A percentile compares a stretch with the other conserved stretches of the same genome.
Conservation (phyloP, 2,797 vertebrate species). For the Anguilla marmorata region DNA sequence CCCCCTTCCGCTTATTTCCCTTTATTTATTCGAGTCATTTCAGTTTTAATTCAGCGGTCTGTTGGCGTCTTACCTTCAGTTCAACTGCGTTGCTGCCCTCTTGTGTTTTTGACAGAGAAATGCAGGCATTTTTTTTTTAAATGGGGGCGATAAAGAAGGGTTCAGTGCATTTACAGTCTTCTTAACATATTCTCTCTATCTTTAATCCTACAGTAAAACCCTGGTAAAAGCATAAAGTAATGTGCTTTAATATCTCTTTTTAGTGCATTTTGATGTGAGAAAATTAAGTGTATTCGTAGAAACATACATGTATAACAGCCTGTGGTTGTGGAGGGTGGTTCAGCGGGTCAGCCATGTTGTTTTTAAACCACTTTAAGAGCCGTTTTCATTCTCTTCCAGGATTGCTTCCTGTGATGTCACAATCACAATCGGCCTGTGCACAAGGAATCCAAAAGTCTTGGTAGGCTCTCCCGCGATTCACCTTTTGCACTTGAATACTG, state of each 20-base stretch:
- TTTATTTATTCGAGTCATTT: background rate
- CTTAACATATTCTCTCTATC: too few relatives aligned
- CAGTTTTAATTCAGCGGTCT: background rate
- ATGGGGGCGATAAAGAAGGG: too few relatives aligned
- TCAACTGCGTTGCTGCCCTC: background rate
- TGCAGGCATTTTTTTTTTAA: background rate
- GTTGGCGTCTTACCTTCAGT: background rate
- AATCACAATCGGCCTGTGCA: background rate
- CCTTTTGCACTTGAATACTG: background rate
- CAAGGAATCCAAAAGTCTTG: background rate
- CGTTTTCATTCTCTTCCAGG: background rate
- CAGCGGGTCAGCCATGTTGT: background rate
- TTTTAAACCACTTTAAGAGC: background rate
- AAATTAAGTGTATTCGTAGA: too few relatives aligned
- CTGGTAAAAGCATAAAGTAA: too few relatives aligned
- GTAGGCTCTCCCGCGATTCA: background rate
- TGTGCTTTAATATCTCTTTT: too few relatives aligned
- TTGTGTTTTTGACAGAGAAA: background rate
- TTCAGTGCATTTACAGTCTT: too few relatives aligned
- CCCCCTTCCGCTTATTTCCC: background rate
- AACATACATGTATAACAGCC: too few relatives aligned
- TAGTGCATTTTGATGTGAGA: too few relatives aligned
- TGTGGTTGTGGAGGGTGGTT: background rate
- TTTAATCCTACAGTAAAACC: too few relatives aligned
- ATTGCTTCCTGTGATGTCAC: background rate